These are phyloP conservation scores for Drosophila atroscutellata DNA, from an alignment of 2,888 invertebrate species.

Conservation along the genomic window DNA sequence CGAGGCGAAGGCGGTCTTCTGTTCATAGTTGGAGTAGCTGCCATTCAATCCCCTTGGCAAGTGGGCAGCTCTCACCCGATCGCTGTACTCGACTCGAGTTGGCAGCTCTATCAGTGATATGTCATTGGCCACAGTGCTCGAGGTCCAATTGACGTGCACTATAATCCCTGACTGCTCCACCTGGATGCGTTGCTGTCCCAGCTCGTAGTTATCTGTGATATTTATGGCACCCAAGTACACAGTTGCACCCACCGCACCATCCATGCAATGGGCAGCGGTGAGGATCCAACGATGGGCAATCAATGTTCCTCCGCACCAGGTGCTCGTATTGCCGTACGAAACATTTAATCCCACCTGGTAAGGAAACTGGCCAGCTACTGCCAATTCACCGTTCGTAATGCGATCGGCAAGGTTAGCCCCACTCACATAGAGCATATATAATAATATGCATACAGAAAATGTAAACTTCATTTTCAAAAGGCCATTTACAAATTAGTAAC, in stretches of 20 bases:
- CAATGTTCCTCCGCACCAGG: constrained; percentile 75
- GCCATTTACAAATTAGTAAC: constrained; percentile 11
- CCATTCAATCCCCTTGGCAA: constrained; percentile 50
- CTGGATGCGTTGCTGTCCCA: constrained; percentile 39
- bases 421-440: neutral
- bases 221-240: constrained; percentile 66
- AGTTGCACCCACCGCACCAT: constrained; percentile 39
- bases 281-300: constrained; percentile 64
- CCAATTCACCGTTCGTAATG: constrained; percentile 70
- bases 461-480: constrained; percentile 25
- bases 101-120: constrained; percentile 72
- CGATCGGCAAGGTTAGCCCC: constrained; percentile 27
- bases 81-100: constrained; percentile 23
- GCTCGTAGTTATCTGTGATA: constrained; percentile 53
- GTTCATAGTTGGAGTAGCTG: constrained; percentile 55
- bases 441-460: neutral
- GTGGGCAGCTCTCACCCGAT: constrained; percentile 45
- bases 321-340: constrained; percentile 24
- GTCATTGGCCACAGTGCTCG: constrained; percentile 59
- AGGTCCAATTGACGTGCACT: constrained; percentile 62
- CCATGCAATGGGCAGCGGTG: constrained; percentile 75
- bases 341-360: constrained; percentile 76
- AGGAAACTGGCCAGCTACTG: constrained; percentile 64
- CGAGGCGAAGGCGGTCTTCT: constrained; percentile 60
- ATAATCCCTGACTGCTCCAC: constrained; percentile 42